Evolutionary conservation across 2,113 vertebrate species (phyloP).

Genomic region (Phyllopteryx taeniolatus): DNA sequence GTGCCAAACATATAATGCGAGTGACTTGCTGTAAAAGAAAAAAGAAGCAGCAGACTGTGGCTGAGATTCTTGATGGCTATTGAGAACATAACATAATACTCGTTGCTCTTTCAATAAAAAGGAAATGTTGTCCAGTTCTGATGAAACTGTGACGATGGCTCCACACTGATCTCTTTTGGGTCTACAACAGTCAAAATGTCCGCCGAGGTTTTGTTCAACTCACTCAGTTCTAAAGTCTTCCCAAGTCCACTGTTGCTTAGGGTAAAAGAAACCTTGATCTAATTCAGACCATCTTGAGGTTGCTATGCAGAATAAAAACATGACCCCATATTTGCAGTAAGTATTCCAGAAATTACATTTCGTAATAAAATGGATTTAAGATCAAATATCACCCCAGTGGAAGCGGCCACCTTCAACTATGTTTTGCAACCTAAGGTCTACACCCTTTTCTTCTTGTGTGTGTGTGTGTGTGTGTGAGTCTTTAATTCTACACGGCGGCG

Average conservation of each 20-base stretch:
- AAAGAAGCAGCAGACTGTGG: too few relatives aligned
- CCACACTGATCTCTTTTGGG: background rate
- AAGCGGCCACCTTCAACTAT: background rate
- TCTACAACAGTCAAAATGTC: background rate
- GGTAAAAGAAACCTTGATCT: background rate
- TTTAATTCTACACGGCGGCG: background rate
- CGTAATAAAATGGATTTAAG: constrained; percentile 2
- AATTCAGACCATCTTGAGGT: constrained; percentile 9
- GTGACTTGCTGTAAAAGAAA: too few relatives aligned
- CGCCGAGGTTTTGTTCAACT: background rate
- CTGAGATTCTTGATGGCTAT: too few relatives aligned
- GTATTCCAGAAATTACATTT: background rate
- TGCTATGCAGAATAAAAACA: constrained; percentile 11
- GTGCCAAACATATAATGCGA: too few relatives aligned
- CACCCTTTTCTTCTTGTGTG: background rate
- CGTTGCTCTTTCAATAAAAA: background rate
- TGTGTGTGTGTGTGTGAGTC: background rate
- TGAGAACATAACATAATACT: too few relatives aligned
- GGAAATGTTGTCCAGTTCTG: background rate
- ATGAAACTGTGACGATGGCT: too few relatives aligned
- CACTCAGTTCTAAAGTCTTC: background rate
- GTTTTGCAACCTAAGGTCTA: background rate
- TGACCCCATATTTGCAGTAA: constrained; percentile 1
- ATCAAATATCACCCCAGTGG: background rate
- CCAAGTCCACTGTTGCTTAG: background rate